These are phyloP conservation scores for Mallotus villosus DNA, from an alignment of 2,797 vertebrate species.

Conservation along the genomic window DNA sequence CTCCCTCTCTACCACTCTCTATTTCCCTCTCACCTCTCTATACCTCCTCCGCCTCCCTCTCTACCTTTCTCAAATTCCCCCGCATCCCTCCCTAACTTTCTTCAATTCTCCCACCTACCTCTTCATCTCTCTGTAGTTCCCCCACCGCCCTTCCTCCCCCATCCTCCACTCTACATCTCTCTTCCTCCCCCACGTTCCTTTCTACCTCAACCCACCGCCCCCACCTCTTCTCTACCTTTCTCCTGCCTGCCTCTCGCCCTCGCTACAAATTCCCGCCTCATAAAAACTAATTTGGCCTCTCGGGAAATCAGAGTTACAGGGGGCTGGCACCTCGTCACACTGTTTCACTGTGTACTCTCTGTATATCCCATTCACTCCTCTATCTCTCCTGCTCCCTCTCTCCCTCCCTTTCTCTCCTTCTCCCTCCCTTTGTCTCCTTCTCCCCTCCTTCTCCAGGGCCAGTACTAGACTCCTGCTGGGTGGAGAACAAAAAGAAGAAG, in stretches of 20 bases:
- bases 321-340: slow-evolving; percentile 54
- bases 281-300: slow-evolving; percentile 65
- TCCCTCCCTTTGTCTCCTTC: slow-evolving; percentile 15
- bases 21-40: not conserved
- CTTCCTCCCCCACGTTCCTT: slow-evolving; percentile 7
- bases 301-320: slow-evolving; percentile 56
- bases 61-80: not conserved
- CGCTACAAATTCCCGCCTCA: slow-evolving; percentile 25
- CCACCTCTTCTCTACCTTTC: slow-evolving; percentile 2
- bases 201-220: slow-evolving; percentile 22
- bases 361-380: slow-evolving; percentile 25
- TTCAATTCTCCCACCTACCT: not conserved
- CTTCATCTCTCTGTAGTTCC: not conserved
- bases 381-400: slow-evolving; percentile 8
- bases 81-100: not conserved
- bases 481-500: no score
- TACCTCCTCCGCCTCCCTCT: not conserved
- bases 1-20: not conserved
- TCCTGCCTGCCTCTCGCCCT: not conserved
- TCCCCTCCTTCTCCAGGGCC: not conserved
- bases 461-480: no score
- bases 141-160: not conserved
- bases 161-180: slow-evolving; percentile 18
- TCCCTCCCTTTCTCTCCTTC: slow-evolving; percentile 30
- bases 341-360: slow-evolving; percentile 52